Percentiles rank a stretch among this genome's conserved stretches.
Conservation (phyloP, 37 sponge, comb jelly and placozoan species). For the Spongilla lacustris region DNA sequence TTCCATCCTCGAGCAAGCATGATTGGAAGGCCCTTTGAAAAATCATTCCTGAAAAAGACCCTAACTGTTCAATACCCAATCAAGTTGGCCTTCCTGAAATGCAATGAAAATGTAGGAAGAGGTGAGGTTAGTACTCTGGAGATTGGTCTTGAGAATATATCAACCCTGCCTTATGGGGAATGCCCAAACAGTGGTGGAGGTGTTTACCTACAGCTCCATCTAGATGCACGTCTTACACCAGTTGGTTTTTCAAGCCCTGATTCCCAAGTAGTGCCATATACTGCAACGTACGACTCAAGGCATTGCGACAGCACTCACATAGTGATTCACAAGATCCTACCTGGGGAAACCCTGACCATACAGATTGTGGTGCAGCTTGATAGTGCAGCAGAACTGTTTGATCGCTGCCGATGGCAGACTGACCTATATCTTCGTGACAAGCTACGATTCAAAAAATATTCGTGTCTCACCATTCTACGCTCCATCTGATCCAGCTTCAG, state of each 20-base stretch:
- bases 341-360: constrained; percentile 30
- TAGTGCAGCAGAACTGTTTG: constrained; percentile 72
- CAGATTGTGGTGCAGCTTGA: constrained; percentile 63
- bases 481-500: constrained; percentile 55
- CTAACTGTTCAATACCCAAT: constrained; percentile 77
- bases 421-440: constrained; percentile 71
- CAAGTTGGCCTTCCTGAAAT: constrained; percentile 46
- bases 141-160: constrained; percentile 73
- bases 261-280: constrained; percentile 61
- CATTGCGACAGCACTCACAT: constrained; percentile 65
- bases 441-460: constrained; percentile 47
- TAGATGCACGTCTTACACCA: constrained; percentile 68
- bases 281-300: constrained; percentile 55
- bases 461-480: constrained; percentile 63
- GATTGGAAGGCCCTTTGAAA: constrained; percentile 72
- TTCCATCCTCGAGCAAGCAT: constrained; percentile 60
- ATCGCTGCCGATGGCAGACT: constrained; percentile 70
- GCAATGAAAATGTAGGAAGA: constrained; percentile 43
- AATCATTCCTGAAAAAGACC: constrained; percentile 26
- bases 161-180: constrained; percentile 60
- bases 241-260: constrained; percentile 23
- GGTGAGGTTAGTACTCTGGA: constrained; percentile 62
- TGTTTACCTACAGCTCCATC: constrained; percentile 51
- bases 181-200: constrained; percentile 55
- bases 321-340: constrained; percentile 51